Percentiles rank a stretch among this genome's conserved stretches.
These are phyloP conservation scores for Phasianus colchicus DNA, from an alignment of 2,113 vertebrate species.

Conservation along the genomic window DNA sequence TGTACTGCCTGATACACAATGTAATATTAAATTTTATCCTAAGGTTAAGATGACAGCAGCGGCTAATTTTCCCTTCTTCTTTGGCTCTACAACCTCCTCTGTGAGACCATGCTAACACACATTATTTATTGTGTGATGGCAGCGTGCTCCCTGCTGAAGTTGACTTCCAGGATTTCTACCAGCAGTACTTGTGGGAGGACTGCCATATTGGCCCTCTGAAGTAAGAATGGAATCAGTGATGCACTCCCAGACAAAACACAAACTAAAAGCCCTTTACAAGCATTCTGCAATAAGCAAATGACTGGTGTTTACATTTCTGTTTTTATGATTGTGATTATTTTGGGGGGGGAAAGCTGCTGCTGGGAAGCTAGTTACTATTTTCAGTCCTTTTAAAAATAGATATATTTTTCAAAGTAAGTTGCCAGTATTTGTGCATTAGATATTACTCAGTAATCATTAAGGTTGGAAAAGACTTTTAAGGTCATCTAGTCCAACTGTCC, in stretches of 20 bases:
- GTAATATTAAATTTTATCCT: neutral
- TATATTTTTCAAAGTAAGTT: neutral
- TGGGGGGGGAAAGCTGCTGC: neutral
- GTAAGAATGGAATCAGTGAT: neutral
- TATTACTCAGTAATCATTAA: neutral
- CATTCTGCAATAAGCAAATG: neutral
- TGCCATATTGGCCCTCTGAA: neutral
- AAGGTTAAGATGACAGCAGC: neutral
- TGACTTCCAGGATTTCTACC: neutral
- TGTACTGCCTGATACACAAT: neutral
- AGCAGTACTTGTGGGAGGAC: neutral
- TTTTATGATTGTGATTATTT: neutral
- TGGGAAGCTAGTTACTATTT: neutral
- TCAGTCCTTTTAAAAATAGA: neutral
- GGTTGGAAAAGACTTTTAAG: no score
- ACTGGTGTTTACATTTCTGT: neutral
- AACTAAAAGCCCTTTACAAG: neutral
- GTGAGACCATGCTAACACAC: neutral
- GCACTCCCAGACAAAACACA: neutral
- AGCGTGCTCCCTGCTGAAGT: neutral
- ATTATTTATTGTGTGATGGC: neutral
- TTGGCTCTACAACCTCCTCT: neutral
- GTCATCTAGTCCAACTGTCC: no score
- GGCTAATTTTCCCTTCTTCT: neutral
- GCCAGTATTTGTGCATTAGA: neutral